Conservation (phyloP, 2,797 vertebrate species). For the Triplophysa yarkandensis region DNA sequence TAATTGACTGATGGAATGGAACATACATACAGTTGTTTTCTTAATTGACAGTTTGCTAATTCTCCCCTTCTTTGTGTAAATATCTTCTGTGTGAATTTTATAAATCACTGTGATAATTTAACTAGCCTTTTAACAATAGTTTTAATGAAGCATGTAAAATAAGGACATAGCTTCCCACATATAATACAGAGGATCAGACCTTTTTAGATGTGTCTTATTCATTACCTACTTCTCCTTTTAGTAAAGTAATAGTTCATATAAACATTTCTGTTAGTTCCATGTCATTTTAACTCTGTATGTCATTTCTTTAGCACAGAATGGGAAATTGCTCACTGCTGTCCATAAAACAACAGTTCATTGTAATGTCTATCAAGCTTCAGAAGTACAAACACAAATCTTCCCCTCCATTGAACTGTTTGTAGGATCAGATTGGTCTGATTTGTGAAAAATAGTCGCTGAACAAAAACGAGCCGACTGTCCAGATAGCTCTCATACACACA, state of each 20-base stretch:
- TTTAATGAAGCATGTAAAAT: neutral
- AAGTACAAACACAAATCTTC: neutral
- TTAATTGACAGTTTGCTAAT: constrained; percentile 46
- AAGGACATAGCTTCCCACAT: neutral
- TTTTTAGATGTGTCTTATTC: neutral
- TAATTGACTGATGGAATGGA: constrained; percentile 39
- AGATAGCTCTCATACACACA: too few species aligned
- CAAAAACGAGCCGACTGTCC: too few species aligned
- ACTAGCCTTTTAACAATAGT: neutral
- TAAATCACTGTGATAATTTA: neutral
- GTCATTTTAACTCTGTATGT: neutral
- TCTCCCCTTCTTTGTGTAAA: constrained; percentile 28
- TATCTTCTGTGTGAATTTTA: constrained; percentile 16
- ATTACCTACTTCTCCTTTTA: neutral
- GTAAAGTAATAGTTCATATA: neutral
- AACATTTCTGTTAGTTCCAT: too few species aligned
- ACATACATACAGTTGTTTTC: constrained; percentile 43
- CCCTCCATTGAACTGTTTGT: neutral
- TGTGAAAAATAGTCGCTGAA: neutral
- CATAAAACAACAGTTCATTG: neutral
- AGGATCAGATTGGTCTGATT: neutral
- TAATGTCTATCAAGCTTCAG: neutral
- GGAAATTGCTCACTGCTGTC: neutral
- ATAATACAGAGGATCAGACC: neutral
- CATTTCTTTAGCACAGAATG: neutral